Evolutionary conservation across 2,888 invertebrate genomes (phyloP).

Genomic region (Spisula subtruncata): DNA sequence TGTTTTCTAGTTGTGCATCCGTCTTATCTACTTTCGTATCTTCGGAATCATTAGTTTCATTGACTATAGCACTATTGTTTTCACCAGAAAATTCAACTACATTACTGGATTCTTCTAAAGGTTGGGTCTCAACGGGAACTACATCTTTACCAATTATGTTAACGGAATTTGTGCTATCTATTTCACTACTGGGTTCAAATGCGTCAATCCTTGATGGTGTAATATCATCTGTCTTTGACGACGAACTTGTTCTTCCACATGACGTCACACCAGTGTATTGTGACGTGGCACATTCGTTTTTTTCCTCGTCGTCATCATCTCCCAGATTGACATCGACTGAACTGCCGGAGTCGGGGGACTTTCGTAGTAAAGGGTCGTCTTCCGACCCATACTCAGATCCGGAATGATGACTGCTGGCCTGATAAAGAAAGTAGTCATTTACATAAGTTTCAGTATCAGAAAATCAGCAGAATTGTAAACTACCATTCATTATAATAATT

Average conservation of each 20-base stretch:
- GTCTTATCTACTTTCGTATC: background rate
- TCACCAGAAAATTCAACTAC: background rate
- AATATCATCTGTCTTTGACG: constrained; percentile 22
- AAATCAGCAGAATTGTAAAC: background rate
- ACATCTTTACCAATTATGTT: background rate
- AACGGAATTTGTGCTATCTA: background rate
- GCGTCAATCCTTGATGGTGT: constrained; percentile 31
- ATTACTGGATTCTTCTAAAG: background rate
- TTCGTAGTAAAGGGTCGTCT: constrained; percentile 67
- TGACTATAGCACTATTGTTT: background rate
- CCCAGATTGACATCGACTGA: constrained; percentile 64
- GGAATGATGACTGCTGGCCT: constrained; percentile 46
- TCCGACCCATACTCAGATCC: constrained; percentile 65
- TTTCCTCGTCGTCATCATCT: constrained; percentile 48
- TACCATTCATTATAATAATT: too few species aligned
- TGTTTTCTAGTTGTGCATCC: background rate
- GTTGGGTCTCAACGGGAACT: background rate
- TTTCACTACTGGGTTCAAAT: constrained; percentile 46
- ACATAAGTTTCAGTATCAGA: background rate
- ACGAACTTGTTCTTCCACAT: background rate
- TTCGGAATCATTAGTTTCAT: background rate
- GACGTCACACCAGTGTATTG: constrained; percentile 20
- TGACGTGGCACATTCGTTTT: constrained; percentile 33
- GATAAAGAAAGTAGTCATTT: constrained; percentile 2
- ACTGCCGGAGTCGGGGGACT: constrained; percentile 66